Conservation (phyloP, 2,888 invertebrate genomes). For the Apamea epomidion region DNA sequence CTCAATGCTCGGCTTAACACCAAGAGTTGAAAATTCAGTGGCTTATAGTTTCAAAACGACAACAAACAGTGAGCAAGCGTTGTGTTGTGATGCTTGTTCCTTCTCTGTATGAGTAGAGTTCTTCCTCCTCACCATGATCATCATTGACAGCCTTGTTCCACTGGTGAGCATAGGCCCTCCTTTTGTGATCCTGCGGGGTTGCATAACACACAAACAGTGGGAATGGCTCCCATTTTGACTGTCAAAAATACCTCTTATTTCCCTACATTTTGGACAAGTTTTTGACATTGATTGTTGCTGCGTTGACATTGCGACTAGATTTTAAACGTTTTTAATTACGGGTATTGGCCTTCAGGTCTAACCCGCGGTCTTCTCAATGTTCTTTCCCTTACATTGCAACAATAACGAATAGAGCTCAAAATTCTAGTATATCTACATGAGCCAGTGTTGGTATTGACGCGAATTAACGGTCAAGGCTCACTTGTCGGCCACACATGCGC, state of each 20-base stretch:
- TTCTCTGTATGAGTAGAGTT: background rate
- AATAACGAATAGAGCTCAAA: conserved; percentile 38
- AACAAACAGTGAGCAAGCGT: background rate
- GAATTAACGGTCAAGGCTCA: conserved; percentile 79
- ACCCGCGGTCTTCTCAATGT: too few relatives aligned
- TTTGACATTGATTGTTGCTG: too few relatives aligned
- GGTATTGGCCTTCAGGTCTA: background rate
- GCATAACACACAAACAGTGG: background rate
- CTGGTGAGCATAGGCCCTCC: background rate
- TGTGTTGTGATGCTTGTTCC: background rate
- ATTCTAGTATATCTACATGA: conserved; percentile 45
- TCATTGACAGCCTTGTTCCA: background rate
- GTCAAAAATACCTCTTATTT: too few relatives aligned
- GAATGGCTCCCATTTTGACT: background rate
- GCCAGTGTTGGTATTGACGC: conserved; percentile 64
- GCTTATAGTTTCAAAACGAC: background rate
- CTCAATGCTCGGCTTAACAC: background rate
- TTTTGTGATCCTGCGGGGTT: background rate
- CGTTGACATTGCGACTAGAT: too few relatives aligned
- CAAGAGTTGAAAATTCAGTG: background rate
- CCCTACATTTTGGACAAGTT: too few relatives aligned
- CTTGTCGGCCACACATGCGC: conserved; percentile 60
- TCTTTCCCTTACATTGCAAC: background rate
- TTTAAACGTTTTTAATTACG: too few relatives aligned
- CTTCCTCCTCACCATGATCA: too few relatives aligned